phyloP scores from a whole-genome alignment of 2,113 vertebrate genomes.

The Sialia sialis region DNA sequence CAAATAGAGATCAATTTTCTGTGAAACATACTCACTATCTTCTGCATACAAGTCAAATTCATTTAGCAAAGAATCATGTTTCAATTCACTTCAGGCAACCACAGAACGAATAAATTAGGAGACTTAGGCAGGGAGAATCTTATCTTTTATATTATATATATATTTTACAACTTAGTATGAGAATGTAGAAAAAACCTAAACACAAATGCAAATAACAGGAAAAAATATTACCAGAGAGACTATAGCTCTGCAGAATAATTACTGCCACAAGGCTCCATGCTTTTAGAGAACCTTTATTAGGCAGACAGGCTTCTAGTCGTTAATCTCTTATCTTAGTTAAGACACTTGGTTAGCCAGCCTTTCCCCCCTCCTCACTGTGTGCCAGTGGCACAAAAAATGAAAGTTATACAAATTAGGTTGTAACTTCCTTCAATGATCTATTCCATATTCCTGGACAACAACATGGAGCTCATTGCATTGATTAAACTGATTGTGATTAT shows the following conservation, averaged over 20 bases:
- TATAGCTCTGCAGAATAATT: background rate
- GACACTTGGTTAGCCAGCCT: background rate
- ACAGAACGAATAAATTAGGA: background rate
- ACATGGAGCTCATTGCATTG: background rate
- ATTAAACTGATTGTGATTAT: background rate
- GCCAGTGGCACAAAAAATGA: background rate
- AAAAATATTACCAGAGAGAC: background rate
- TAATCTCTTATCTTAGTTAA: background rate
- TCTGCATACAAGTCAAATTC: background rate
- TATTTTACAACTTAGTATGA: background rate
- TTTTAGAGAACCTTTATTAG: background rate
- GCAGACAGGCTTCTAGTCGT: background rate
- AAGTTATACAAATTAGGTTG: background rate
- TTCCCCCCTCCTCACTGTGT: rapidly evolving
- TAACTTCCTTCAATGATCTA: background rate
- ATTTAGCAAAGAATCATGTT: background rate
- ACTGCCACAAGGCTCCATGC: background rate
- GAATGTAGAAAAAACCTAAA: background rate
- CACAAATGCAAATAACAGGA: background rate
- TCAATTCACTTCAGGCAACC: background rate
- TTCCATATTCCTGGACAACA: background rate
- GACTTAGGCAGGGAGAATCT: background rate
- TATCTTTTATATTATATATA: background rate
- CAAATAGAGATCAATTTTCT: background rate
- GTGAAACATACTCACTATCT: background rate